These are phyloP conservation scores for Pardalotus punctatus DNA, from an alignment of 2,113 vertebrate genomes.

Conservation along the genomic window DNA sequence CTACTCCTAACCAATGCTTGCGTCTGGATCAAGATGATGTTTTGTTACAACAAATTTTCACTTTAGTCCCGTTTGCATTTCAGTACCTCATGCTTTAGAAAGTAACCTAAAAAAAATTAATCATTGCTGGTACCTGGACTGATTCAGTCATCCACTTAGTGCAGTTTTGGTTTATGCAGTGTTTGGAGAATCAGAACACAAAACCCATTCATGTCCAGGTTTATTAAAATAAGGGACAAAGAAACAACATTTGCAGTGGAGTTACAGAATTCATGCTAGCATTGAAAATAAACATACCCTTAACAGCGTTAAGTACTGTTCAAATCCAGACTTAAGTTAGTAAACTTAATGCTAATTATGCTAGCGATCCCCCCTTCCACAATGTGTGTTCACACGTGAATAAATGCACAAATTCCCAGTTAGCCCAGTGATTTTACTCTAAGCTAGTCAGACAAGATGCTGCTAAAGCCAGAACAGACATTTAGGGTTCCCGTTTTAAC, in stretches of 20 bases:
- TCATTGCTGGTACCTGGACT: background rate
- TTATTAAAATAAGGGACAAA: background rate
- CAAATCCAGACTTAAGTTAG: background rate
- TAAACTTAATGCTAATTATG: background rate
- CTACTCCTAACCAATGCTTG: background rate
- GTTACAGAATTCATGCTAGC: background rate
- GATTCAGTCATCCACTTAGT: background rate
- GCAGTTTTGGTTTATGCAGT: background rate
- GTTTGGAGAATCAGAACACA: background rate
- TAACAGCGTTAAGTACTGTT: background rate
- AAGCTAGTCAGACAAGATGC: background rate
- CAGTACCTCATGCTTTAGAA: background rate
- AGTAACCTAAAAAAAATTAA: background rate
- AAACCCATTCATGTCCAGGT: background rate
- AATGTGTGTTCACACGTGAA: background rate
- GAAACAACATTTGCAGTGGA: background rate
- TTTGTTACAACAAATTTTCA: background rate
- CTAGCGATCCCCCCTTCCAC: background rate
- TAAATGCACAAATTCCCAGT: background rate
- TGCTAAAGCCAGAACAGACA: background rate
- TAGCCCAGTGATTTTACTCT: background rate
- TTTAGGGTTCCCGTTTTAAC: background rate
- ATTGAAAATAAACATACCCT: background rate
- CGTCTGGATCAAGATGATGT: background rate
- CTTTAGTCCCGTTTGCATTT: background rate